Conservation (phyloP, 2,797 vertebrate genomes). For the Phaenicophaeus curvirostris region DNA sequence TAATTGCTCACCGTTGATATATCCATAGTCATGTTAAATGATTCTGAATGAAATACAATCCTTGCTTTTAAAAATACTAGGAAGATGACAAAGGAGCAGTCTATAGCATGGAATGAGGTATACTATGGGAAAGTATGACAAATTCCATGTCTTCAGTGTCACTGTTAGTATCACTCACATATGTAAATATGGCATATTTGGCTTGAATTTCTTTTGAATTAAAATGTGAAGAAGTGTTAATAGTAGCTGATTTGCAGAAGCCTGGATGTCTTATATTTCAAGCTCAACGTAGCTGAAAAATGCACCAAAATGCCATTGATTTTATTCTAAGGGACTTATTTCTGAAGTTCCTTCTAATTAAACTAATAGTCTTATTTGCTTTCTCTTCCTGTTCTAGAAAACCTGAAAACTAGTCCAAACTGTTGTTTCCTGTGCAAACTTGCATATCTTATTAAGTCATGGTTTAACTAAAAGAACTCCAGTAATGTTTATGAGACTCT, state of each 20-base stretch:
- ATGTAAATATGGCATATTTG: not conserved
- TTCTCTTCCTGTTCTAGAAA: not conserved
- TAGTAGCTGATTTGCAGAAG: not conserved
- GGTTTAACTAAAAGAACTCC: not conserved
- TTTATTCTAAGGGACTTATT: not conserved
- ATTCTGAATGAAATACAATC: not conserved
- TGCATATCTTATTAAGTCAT: not conserved
- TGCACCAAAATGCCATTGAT: not conserved
- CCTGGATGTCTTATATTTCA: not conserved
- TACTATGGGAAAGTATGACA: not conserved
- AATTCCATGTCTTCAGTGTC: not conserved
- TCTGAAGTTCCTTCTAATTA: not conserved
- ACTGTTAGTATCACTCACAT: not conserved
- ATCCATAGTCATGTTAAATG: not conserved
- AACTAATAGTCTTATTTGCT: not conserved
- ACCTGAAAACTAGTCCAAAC: not conserved
- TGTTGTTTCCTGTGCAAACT: not conserved
- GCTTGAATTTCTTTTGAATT: not conserved
- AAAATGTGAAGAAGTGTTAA: not conserved
- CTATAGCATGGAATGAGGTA: not conserved
- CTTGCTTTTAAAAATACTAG: not conserved
- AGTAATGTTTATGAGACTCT: not conserved
- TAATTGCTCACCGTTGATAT: not conserved
- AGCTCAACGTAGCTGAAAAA: not conserved
- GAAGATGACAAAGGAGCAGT: not conserved